These are phyloP conservation scores for Nasonia oneida DNA, from an alignment of 2,888 invertebrate species.

Conservation along the genomic window DNA sequence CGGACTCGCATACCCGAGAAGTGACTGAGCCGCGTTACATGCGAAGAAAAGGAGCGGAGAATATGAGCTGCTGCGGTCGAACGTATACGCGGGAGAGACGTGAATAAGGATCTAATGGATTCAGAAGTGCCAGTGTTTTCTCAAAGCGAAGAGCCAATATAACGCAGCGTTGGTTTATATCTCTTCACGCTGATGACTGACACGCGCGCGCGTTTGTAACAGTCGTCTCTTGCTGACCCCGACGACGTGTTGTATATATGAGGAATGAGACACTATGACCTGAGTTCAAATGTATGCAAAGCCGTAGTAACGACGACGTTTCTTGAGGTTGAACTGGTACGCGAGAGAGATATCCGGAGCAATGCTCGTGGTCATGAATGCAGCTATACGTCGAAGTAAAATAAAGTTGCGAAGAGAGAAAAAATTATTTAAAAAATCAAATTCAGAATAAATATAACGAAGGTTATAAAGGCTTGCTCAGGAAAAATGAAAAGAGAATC, in stretches of 20 bases:
- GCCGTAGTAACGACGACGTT: background rate
- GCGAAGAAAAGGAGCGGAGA: background rate
- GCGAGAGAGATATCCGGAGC: background rate
- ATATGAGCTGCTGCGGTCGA: conserved; percentile 40
- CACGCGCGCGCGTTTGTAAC: background rate
- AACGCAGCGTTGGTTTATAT: conserved; percentile 75
- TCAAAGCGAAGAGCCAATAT: conserved; percentile 69
- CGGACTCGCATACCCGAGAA: conserved; percentile 20
- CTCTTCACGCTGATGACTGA: conserved; percentile 7
- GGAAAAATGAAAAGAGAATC: conserved; percentile 23
- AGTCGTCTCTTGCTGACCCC: background rate
- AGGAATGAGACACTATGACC: background rate
- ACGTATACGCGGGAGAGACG: background rate
- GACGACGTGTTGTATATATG: background rate
- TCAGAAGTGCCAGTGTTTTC: conserved; percentile 73
- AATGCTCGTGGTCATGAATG: background rate
- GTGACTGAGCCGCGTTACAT: background rate
- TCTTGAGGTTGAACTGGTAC: background rate
- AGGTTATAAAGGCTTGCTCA: conserved; percentile 35
- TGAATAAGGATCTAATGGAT: conserved; percentile 68
- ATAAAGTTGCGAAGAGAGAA: background rate
- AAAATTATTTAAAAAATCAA: conserved; percentile 6
- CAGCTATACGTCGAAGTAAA: no score
- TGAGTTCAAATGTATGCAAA: conserved; percentile 2
- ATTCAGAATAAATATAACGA: conserved; percentile 34